Base-by-base conservation (phyloP, 2,888 invertebrate species). In the Bombylius discolor region DNA sequence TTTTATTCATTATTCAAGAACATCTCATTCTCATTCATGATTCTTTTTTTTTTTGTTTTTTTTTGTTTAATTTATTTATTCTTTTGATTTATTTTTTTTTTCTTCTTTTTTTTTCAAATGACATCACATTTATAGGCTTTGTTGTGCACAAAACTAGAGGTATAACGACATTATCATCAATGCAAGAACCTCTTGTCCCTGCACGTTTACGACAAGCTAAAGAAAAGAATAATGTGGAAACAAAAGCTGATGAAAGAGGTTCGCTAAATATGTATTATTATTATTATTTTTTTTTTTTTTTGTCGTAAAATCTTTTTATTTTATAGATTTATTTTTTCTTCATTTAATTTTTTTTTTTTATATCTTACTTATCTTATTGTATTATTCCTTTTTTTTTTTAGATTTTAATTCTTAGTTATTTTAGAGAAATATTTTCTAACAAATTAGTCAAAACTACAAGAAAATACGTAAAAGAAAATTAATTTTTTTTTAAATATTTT, bases 101-200 rank as follows among this genome's bases (percentile, higher is more conserved):
- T 51, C 54, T 47, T 14, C 32, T 49, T 31, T 51, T 46, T 49
- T 36, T 53, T 36, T 39, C 1, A 4, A 13, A 14, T 12, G 5
- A 4, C 49, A 47, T 56, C 47, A 34, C 45, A 34, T 39, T 53
- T 49, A 57, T 56, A 73, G 73, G 70, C 60, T 92, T 89, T 73
- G 85, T 89, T 49, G 90, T 90, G 59, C 90, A 92, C 74, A 80
- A 87, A 62, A 85, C 85, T 51, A 80, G 82, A 66, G 86, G 83
- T 61, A 81, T 91, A 67, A 86, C 90, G 52, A 92, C 92, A 33
- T 72, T 87, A 61, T 82, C 84, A 72, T 83, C 87, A 46, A 75
- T 78, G 63, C 74, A 75, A 61, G 83, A 83, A 66, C 80, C 81
- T 13, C 69, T 81, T 55, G 73, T 79, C 64, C 79, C 81, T 51